Base-by-base conservation (phyloP, 2,113 vertebrate genomes). In the Chaetops frenatus region DNA sequence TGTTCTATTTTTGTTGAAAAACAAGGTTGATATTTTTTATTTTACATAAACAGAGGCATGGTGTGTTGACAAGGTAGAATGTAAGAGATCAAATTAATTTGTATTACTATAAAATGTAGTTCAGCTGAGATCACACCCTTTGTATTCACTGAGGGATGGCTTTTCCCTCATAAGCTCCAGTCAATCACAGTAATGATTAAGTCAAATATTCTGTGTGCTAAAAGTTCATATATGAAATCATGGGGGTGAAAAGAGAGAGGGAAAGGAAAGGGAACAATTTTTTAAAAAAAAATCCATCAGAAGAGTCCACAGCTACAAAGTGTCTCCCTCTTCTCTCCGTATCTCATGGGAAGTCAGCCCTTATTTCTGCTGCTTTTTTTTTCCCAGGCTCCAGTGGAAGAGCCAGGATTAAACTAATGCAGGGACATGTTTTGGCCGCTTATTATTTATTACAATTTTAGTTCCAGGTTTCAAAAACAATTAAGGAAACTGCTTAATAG, bases 401-500 rank as follows among this genome's bases (percentile, higher is more conserved):
- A 78, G 47, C 29, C 42, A 67, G 67, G 65, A 82, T 94, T 84
- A 92, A 94, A 66, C 76, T 91, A 85, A 80, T 76, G 38, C 51
- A 88, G 53, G 50, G 78, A 91, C 84, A 74, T 91, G 91, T 96
- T 97, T 93, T 96, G 88, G 86, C 90, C 25, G 4, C 85, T 96
- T 65, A 94, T 96, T 95, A 97, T 95, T 95, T 86, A 94, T 97
- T 93, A 92, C 80, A 94, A 93, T 97, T 97, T 97, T 80, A 97
- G 90, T 96, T 96, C 73, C 87, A 97, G 87, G 95, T 97, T 98
- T 97, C 80, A 96, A 96, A 98, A 97, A 97, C 96, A 98, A 97
- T 95, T 96, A 96, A 90, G 92, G 64, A 96, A 96, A 96, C 93
- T 96, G 88, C 86, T 96, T 90, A 94, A 80, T 96, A 95, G 93